phyloP scores from a whole-genome alignment of 1,140 invertebrate species.

The Cepaea nemoralis region DNA sequence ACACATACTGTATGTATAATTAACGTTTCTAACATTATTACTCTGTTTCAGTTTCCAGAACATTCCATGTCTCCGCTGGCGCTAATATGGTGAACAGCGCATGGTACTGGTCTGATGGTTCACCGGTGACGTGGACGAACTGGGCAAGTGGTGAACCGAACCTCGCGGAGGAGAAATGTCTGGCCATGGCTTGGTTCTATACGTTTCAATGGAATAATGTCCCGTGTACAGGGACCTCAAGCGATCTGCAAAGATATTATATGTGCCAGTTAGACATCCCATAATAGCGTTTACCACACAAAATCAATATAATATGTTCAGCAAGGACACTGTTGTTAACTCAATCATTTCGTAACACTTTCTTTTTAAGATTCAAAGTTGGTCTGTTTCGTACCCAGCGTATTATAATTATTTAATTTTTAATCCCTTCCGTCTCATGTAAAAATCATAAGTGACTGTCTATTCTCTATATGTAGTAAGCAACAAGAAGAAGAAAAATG shows the following conservation, averaged over 20 bases:
- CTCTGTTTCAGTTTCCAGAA: constrained; percentile 1
- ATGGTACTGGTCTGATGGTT: not conserved
- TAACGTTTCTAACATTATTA: no score
- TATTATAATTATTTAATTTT: no score
- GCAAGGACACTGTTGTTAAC: no score
- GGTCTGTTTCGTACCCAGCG: no score
- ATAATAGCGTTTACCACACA: not conserved
- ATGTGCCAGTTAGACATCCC: constrained; percentile 12
- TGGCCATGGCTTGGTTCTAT: constrained; percentile 38
- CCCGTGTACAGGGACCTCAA: not conserved
- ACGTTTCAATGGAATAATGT: constrained; percentile 27
- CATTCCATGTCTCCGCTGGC: not conserved
- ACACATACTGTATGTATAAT: no score
- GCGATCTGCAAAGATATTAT: not conserved
- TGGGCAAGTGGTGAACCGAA: constrained; percentile 32
- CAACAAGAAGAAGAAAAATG: no score
- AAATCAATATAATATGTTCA: no score
- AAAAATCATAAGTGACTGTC: no score
- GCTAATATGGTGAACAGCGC: not conserved
- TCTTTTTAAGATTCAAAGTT: no score
- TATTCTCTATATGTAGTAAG: no score
- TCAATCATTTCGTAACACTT: no score
- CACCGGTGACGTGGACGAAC: constrained; percentile 4
- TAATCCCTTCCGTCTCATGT: no score
- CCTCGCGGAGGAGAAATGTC: constrained; percentile 6